Conservation (phyloP, 2,888 invertebrate genomes). For the Dryomyza anilis region DNA sequence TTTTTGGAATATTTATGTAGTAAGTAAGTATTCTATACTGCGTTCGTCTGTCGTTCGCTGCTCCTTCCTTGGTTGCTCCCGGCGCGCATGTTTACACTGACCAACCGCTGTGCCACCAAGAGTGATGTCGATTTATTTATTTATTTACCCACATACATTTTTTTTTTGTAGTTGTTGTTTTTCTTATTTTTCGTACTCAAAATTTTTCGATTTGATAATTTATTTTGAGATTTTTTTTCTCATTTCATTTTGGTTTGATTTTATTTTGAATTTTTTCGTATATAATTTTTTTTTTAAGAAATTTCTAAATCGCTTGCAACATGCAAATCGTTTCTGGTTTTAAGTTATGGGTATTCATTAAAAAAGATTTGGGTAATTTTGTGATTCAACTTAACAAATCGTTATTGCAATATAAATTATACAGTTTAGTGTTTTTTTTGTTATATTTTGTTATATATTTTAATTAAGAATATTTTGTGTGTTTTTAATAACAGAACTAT, state of each 20-base stretch:
- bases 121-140: constrained; percentile 29
- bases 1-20: too few relatives aligned
- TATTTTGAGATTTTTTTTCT: constrained; percentile 10
- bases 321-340: constrained; percentile 21
- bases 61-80: constrained; percentile 24
- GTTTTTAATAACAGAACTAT: too few relatives aligned
- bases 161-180: background rate
- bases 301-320: background rate
- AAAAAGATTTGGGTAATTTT: too few relatives aligned
- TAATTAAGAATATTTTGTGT: too few relatives aligned
- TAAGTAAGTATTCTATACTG: too few relatives aligned
- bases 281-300: background rate
- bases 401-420: too few relatives aligned
- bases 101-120: constrained; percentile 30
- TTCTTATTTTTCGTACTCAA: background rate
- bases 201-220: constrained; percentile 9
- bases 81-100: constrained; percentile 32
- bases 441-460: too few relatives aligned
- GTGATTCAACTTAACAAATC: too few relatives aligned
- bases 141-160: constrained; percentile 31
- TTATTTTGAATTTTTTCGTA: background rate
- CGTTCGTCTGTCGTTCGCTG: too few relatives aligned
- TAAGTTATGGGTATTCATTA: constrained; percentile 36
- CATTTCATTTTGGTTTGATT: background rate
- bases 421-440: too few relatives aligned